Conservation (phyloP, 2,888 invertebrate species). For the Disparrhopalites patrizii region DNA sequence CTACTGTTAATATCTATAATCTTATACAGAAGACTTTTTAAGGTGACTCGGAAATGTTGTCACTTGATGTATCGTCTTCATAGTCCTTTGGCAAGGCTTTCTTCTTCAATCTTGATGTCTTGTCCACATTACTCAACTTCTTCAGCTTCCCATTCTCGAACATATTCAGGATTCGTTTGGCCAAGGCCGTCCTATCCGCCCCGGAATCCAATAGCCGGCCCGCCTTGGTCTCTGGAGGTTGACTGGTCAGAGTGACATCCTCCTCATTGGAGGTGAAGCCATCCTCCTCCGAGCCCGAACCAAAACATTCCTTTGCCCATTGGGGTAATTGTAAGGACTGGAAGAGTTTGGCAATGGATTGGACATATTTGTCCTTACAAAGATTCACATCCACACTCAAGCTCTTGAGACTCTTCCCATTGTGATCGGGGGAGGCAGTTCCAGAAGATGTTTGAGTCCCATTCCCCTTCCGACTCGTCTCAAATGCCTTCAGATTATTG, state of each 20-base stretch:
- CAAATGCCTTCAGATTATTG: neutral
- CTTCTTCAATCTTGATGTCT: neutral
- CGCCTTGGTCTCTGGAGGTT: neutral
- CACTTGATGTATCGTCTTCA: neutral
- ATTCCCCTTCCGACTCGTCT: neutral
- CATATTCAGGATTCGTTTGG: constrained; percentile 16
- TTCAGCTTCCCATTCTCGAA: constrained; percentile 7
- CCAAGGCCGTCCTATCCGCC: neutral
- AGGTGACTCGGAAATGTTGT: neutral
- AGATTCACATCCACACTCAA: neutral
- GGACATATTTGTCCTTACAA: neutral
- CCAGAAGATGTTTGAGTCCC: neutral
- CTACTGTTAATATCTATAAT: too few relatives aligned
- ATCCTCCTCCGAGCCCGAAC: neutral
- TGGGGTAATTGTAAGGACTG: constrained; percentile 1
- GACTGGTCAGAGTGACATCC: neutral
- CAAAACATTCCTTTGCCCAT: constrained; percentile 22
- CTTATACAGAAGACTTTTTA: too few relatives aligned
- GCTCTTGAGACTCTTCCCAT: neutral
- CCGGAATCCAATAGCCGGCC: neutral
- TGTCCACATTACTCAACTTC: neutral
- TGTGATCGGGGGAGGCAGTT: neutral
- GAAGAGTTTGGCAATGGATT: neutral
- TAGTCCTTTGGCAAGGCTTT: neutral
- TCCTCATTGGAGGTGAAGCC: neutral